Evolutionary conservation across 2,888 invertebrate species (phyloP).

Genomic region (Diarsia rubi): DNA sequence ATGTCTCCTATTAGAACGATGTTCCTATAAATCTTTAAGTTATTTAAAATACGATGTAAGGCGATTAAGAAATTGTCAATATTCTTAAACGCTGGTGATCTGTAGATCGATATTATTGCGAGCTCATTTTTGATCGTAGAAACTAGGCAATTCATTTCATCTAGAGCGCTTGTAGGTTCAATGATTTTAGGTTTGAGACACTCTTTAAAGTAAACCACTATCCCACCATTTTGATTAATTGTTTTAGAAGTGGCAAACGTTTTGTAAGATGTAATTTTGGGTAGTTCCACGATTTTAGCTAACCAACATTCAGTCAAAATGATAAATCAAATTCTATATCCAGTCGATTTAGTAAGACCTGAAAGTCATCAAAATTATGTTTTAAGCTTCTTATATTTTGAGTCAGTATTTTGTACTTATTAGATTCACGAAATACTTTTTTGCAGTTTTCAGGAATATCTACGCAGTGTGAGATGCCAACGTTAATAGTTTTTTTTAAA

Average conservation of each 20-base stretch:
- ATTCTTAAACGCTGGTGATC: not conserved
- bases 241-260: not conserved
- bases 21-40: not conserved
- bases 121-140: conserved; percentile 1
- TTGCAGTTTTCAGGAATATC: too few relatives aligned
- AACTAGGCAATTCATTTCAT: conserved; percentile 15
- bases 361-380: conserved; percentile 8
- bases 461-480: too few relatives aligned
- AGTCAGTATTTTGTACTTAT: too few relatives aligned
- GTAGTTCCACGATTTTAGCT: not conserved
- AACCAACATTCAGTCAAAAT: conserved; percentile 5
- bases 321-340: conserved; percentile 8
- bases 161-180: not conserved
- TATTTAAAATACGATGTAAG: not conserved
- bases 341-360: not conserved
- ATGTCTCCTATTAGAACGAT: conserved; percentile 5
- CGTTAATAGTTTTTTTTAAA: too few relatives aligned
- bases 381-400: too few relatives aligned
- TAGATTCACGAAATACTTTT: too few relatives aligned
- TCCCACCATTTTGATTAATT: not conserved
- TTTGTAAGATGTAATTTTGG: not conserved
- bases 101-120: not conserved
- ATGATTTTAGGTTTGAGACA: not conserved
- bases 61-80: not conserved
- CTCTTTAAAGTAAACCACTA: not conserved